Evolutionary conservation across 1,140 invertebrate genomes (phyloP).

Genomic region (Lutraria rhynchaena): DNA sequence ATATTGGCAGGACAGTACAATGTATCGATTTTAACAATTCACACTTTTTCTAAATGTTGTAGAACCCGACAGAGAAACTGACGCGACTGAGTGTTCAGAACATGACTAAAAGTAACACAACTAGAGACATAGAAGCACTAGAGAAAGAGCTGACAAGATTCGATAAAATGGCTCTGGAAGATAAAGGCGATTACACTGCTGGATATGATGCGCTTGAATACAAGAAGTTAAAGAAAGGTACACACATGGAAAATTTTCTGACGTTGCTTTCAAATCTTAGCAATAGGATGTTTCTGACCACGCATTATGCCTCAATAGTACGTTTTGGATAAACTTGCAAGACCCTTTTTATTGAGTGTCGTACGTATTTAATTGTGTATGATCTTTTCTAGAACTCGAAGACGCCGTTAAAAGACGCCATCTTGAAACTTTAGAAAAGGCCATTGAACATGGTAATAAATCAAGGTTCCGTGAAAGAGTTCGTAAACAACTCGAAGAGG

Average conservation of each 20-base stretch:
- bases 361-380: too few relatives aligned
- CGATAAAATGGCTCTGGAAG: slow-evolving; percentile 63
- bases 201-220: slow-evolving; percentile 64
- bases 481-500: slow-evolving; percentile 59
- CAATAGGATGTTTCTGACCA: too few relatives aligned
- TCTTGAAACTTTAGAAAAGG: slow-evolving; percentile 66
- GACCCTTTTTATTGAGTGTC: too few relatives aligned
- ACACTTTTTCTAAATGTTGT: background rate
- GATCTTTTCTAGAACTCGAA: slow-evolving; percentile 61
- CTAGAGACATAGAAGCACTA: slow-evolving; percentile 60
- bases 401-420: slow-evolving; percentile 68
- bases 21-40: background rate
- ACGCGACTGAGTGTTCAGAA: slow-evolving; percentile 29
- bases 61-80: slow-evolving; percentile 62
- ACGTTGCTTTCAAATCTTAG: too few relatives aligned
- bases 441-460: slow-evolving; percentile 57
- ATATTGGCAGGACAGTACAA: too few relatives aligned
- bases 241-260: too few relatives aligned
- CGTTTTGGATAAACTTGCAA: too few relatives aligned
- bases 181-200: slow-evolving; percentile 65
- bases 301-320: too few relatives aligned
- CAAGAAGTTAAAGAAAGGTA: slow-evolving; percentile 46
- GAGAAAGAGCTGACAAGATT: slow-evolving; percentile 63
- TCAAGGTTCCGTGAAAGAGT: slow-evolving; percentile 61
- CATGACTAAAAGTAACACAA: slow-evolving; percentile 47